phyloP scores from a whole-genome alignment of 2,888 invertebrate genomes.

The Conomelus anceps region DNA sequence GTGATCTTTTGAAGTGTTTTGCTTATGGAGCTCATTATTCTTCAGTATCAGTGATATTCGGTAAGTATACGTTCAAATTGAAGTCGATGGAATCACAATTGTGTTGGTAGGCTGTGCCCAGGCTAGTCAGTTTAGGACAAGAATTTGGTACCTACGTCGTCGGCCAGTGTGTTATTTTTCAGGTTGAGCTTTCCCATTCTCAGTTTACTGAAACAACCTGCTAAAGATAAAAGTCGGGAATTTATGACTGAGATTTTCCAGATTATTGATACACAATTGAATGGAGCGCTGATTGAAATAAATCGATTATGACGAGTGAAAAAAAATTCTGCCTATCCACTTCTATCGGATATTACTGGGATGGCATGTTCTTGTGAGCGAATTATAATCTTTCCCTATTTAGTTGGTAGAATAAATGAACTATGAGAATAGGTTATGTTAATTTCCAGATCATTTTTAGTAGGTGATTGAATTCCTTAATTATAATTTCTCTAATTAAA shows the following conservation, averaged over 20 bases:
- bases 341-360: neutral
- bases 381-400: neutral
- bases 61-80: neutral
- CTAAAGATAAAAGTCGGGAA: neutral
- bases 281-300: neutral
- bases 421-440: neutral
- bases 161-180: conserved; percentile 5
- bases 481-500: too few species aligned
- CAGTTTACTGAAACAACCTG: conserved; percentile 4
- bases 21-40: conserved; percentile 16
- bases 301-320: neutral
- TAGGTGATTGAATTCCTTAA: too few species aligned
- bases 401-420: neutral
- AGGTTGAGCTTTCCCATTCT: conserved; percentile 7
- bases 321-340: neutral
- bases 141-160: neutral
- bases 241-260: neutral
- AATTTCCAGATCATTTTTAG: neutral
- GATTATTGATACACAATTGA: neutral
- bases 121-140: conserved; percentile 6
- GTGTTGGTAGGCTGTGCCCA: neutral
- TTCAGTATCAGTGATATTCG: conserved; percentile 9
- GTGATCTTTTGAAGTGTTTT: conserved; percentile 18
- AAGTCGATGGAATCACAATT: neutral
- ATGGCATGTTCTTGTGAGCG: neutral